A percentile compares a stretch with the other conserved stretches of the same genome.
These are phyloP conservation scores for Agelastica alni DNA, from an alignment of 2,888 invertebrate genomes.

Conservation along the genomic window DNA sequence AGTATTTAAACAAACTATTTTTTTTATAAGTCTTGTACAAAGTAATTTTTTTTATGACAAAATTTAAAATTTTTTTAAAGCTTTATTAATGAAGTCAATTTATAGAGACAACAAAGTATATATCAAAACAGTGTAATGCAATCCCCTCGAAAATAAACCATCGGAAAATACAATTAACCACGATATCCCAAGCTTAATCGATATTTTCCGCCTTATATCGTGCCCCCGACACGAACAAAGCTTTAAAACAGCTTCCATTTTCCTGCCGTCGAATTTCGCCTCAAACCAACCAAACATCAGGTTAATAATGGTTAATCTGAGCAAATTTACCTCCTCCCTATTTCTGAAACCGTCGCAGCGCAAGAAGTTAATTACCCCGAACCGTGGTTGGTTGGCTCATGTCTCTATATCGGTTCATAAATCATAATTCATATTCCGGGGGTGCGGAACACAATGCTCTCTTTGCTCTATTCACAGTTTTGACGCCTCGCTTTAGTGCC, in stretches of 20 bases:
- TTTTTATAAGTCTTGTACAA: too few species aligned
- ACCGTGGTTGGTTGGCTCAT: constrained; percentile 55
- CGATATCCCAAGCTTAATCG: constrained; percentile 1
- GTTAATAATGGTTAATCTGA: constrained; percentile 42
- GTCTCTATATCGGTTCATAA: constrained; percentile 53
- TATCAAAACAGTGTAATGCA: too few species aligned
- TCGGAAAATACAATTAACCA: neutral
- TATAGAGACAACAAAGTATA: too few species aligned
- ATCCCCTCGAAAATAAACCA: neutral
- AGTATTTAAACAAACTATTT: too few species aligned
- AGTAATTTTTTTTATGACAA: too few species aligned
- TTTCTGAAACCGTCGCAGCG: constrained; percentile 41
- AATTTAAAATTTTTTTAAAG: too few species aligned
- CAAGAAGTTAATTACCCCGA: constrained; percentile 56
- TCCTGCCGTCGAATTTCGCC: constrained; percentile 12
- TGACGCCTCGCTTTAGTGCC: constrained; percentile 46
- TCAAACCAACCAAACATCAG: constrained; percentile 23
- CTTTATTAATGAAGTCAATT: too few species aligned
- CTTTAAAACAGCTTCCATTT: constrained; percentile 18
- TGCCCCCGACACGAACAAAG: neutral
- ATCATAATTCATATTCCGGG: constrained; percentile 55
- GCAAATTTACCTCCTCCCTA: constrained; percentile 17
- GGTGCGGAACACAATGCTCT: constrained; percentile 45
- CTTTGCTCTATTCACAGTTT: constrained; percentile 43
- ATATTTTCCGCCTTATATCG: constrained; percentile 1